Base-by-base conservation (phyloP, 2,888 invertebrate species). In the Ichneumoninae sp. region DNA sequence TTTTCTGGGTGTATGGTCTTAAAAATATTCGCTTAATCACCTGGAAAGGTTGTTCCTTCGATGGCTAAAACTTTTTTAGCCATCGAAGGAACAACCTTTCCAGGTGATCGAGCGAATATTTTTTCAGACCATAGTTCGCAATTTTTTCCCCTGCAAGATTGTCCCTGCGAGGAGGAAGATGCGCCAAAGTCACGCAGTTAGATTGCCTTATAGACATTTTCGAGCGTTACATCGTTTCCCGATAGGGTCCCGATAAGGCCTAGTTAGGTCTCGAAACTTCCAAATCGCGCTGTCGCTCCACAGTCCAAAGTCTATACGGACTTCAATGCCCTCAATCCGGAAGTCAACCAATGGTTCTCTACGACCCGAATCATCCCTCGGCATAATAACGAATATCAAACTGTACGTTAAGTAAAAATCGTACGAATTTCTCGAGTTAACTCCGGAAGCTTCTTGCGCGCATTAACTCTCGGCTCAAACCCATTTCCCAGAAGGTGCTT, bases 391-490 rank as follows among this genome's bases (percentile, higher is more conserved):
- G 57, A 57, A 26, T 22, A 26, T 26, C 57, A 57, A 57, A 57
- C 22, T 57, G 22, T 3, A 10, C 57, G 57, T 5, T 13, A 26
- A 57, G 57, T 10, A 57, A 57, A 57, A 26, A 1, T 57, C 57
- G 26, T 22, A 19, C 8, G 57, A 57, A 57, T 13, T 57, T 57
- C 26, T 57, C 22, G 22, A 6, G 26, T 26, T 57, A 22, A 57
- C 57, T 57, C 26, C 22, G 26, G 4, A 13, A 57, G 26, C 57
- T 63, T 63, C 40, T n/a, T 47, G 13, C 60, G 47, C 47, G 74
- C 60, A 74, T 63, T 33, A 63, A 63, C 63, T 74, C 47, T 63
- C 73, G 60, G 4, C 73, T 30, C 26, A 63, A 44, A 47, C n/a
- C 60, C 73, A 26, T 73, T 73, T 26, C 26, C 10, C n/a, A 16